Percentiles rank a stretch among this genome's conserved stretches.
These are phyloP conservation scores for Camponotus pennsylvanicus DNA, from an alignment of 1,140 invertebrate species.

Conservation along the genomic window DNA sequence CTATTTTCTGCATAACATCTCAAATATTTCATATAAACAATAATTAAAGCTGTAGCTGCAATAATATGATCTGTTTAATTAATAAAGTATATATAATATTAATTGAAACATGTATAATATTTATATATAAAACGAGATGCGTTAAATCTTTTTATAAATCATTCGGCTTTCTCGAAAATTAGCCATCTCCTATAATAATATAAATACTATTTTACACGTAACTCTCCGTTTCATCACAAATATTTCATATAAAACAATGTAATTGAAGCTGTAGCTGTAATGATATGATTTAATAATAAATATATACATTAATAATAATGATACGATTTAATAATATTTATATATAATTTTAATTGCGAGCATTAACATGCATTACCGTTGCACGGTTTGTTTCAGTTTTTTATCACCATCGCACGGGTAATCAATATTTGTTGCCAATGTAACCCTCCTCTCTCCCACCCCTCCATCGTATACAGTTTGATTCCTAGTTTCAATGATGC, in stretches of 20 bases:
- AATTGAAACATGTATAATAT: background rate
- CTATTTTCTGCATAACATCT: background rate
- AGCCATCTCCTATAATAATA: no score
- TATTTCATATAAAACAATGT: no score
- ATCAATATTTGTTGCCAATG: constrained; percentile 46
- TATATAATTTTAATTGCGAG: background rate
- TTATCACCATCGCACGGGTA: background rate
- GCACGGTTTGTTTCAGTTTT: background rate
- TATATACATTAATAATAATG: no score
- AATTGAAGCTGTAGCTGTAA: no score
- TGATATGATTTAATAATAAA: no score
- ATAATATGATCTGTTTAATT: background rate
- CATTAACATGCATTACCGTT: background rate
- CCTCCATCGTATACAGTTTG: background rate
- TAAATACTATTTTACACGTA: no score
- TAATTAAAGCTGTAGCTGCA: background rate
- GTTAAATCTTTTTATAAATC: no score
- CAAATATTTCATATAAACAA: background rate
- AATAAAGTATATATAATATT: background rate
- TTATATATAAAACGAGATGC: background rate
- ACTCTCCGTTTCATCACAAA: no score
- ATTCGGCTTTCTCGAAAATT: no score
- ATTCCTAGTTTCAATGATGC: constrained; percentile 47
- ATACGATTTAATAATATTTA: background rate
- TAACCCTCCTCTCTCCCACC: background rate